Evolutionary conservation across 2,888 invertebrate genomes (phyloP).

Genomic region (Cosmia trapezina): DNA sequence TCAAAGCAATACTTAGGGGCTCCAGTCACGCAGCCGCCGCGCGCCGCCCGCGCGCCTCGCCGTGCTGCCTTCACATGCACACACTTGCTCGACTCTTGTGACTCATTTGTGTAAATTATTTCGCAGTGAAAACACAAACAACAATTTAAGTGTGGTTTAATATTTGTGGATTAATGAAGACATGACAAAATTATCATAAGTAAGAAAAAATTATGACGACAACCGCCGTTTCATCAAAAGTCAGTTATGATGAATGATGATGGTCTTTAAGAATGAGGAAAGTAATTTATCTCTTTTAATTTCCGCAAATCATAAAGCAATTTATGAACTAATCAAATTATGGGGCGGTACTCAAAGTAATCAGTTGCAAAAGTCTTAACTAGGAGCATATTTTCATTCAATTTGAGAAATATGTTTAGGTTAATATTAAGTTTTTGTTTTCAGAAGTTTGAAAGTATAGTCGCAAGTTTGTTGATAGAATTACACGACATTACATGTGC

Average conservation of each 20-base stretch:
- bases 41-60: slow-evolving; percentile 61
- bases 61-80: slow-evolving; percentile 58
- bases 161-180: background rate
- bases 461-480: background rate
- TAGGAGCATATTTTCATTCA: background rate
- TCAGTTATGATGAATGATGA: slow-evolving; percentile 34
- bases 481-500: background rate
- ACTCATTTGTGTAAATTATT: background rate
- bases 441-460: background rate
- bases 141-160: background rate
- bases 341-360: slow-evolving; percentile 6
- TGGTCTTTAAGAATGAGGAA: slow-evolving; percentile 8
- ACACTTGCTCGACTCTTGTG: background rate
- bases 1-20: slow-evolving; percentile 79
- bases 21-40: slow-evolving; percentile 74
- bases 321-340: slow-evolving; percentile 35
- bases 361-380: background rate
- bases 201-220: background rate
- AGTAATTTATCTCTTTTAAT: slow-evolving; percentile 41
- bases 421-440: background rate
- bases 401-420: background rate
- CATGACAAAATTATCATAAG: slow-evolving; percentile 1
- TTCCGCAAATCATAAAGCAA: slow-evolving; percentile 17
- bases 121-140: background rate
- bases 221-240: slow-evolving; percentile 12